A percentile compares a stretch with the other conserved stretches of the same genome.
These are phyloP conservation scores for Pseudococcus viburni DNA, from an alignment of 2,888 invertebrate genomes.

Conservation along the genomic window DNA sequence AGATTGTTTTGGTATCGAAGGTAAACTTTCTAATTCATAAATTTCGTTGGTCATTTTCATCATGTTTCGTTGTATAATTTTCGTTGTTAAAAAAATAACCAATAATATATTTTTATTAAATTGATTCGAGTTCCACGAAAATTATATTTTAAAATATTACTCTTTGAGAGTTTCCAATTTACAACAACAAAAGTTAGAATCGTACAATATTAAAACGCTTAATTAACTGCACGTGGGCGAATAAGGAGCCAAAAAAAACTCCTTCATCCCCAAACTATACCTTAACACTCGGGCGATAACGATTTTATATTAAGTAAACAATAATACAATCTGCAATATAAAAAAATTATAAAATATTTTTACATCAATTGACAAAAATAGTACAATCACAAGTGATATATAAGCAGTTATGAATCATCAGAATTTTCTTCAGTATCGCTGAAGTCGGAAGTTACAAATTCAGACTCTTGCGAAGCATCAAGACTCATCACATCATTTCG, in stretches of 20 bases:
- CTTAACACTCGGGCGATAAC: background rate
- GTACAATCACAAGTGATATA: background rate
- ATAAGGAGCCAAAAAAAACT: no score
- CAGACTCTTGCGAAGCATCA: constrained; percentile 30
- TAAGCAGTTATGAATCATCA: background rate
- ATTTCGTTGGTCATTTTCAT: background rate
- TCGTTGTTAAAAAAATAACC: background rate
- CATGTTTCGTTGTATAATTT: background rate
- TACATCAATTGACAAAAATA: background rate
- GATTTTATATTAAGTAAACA: constrained; percentile 17
- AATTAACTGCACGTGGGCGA: no score
- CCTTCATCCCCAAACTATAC: background rate
- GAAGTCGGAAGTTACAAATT: constrained; percentile 55
- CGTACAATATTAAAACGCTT: background rate
- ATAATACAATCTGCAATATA: background rate
- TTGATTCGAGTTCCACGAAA: background rate
- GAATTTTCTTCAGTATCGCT: constrained; percentile 38
- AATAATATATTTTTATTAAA: background rate
- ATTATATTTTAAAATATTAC: constrained; percentile 4
- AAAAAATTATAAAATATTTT: background rate
- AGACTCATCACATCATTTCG: background rate
- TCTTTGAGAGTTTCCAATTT: background rate
- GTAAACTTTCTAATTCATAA: constrained; percentile 65
- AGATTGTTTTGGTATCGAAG: constrained; percentile 82
- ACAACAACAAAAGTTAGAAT: background rate